phyloP scores from a whole-genome alignment of 1,140 invertebrate genomes.

The Drosophila kikkawai region DNA sequence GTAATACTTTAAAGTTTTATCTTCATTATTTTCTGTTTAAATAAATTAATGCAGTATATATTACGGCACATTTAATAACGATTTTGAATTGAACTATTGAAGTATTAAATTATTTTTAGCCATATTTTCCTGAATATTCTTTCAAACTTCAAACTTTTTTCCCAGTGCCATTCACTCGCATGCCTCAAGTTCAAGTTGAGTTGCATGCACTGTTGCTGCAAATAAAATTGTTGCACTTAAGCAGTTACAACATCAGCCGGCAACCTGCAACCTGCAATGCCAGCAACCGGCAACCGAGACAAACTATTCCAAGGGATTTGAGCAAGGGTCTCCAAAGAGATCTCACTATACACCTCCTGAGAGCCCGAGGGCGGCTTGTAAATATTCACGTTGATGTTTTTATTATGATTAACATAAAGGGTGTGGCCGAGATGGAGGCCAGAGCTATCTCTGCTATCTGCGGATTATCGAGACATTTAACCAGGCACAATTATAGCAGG shows the following conservation, averaged over 20 bases:
- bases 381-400: conserved; percentile 79
- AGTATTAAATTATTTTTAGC: too few species aligned
- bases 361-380: conserved; percentile 65
- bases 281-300: conserved; percentile 22
- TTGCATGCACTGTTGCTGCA: conserved; percentile 70
- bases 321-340: conserved; percentile 20
- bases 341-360: conserved; percentile 17
- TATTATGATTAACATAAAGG: conserved; percentile 78
- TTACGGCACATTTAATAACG: too few species aligned
- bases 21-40: too few species aligned
- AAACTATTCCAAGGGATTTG: conserved; percentile 39
- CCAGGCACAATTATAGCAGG: conserved; percentile 59
- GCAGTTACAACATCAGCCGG: conserved; percentile 56
- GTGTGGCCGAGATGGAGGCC: conserved; percentile 46
- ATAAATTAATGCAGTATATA: too few species aligned
- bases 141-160: neutral
- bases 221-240: conserved; percentile 83
- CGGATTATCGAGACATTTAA: conserved; percentile 63
- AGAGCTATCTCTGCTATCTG: conserved; percentile 36
- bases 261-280: conserved; percentile 37
- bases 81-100: too few species aligned
- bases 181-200: conserved; percentile 60
- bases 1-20: too few species aligned
- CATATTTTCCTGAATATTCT: too few species aligned
- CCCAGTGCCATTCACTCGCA: conserved; percentile 50